Conservation (phyloP, 2,113 vertebrate species). For the Willisornis vidua region DNA sequence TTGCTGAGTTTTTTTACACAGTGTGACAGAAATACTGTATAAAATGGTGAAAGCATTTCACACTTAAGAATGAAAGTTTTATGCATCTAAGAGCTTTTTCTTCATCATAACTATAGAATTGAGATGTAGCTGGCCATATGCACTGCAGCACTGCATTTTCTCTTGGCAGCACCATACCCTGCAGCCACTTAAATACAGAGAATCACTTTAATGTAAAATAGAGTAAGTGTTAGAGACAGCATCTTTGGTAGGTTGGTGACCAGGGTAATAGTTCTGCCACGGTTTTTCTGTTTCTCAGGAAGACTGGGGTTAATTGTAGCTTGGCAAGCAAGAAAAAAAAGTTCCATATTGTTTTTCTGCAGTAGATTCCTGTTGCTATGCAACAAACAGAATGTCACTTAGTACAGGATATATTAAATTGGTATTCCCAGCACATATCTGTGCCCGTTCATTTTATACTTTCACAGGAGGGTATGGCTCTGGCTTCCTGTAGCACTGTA, state of each 20-base stretch:
- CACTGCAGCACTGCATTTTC: background rate
- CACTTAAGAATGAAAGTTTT: background rate
- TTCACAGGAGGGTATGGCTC: slow-evolving; percentile 47
- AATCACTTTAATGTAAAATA: background rate
- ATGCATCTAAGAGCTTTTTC: background rate
- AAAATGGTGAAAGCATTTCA: background rate
- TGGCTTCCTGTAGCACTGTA: slow-evolving; percentile 51
- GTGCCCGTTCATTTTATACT: slow-evolving; percentile 69
- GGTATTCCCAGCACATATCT: slow-evolving; percentile 68
- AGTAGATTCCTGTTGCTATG: slow-evolving; percentile 76
- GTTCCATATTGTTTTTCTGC: slow-evolving; percentile 72
- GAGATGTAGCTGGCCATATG: background rate
- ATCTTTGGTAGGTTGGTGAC: background rate
- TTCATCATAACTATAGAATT: background rate
- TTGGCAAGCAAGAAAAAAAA: slow-evolving; percentile 72
- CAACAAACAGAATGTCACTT: slow-evolving; percentile 73
- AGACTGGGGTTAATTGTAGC: slow-evolving; percentile 67
- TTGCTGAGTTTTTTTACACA: background rate
- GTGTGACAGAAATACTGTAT: background rate
- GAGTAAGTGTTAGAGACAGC: background rate
- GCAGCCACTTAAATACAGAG: background rate
- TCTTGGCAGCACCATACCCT: background rate
- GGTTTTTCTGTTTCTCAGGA: background rate
- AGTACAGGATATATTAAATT: slow-evolving; percentile 69
- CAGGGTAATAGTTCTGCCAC: background rate